Base-by-base conservation (phyloP, 2,113 vertebrate genomes). In the Nothoprocta pentlandii region DNA sequence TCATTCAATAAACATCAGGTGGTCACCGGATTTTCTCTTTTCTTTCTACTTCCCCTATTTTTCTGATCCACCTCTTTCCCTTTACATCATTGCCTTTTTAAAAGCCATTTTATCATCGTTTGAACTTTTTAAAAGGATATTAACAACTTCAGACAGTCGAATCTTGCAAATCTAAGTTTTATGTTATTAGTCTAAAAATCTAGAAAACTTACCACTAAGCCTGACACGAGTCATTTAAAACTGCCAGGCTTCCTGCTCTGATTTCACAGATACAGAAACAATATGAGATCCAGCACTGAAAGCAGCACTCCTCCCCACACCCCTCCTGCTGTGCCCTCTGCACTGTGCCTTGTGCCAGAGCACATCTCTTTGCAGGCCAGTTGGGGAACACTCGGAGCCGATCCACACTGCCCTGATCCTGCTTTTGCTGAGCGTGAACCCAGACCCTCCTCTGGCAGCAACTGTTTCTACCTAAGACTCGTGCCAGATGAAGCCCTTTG, bases 221-320 rank as follows among this genome's bases (percentile, higher is more conserved):
- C 0, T 0, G 36, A 85, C n/a, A 41, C 14, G 25, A 66, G 69
- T n/a, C 9, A 53, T 47, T 73, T 77, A 53, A 66, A 80, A 46
- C 36, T 63, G 36, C 25, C 22, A 63, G 25, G 17, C 5, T 62
- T 77, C 47, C 49, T 80, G n/a, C n/a, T 20, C 30, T 17, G 42
- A 80, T 36, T 47, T 54, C 53, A 61, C 32, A 82, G 4, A 67
- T 26, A 77, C 12, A 83, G 41, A 79, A 73, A 1, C 25, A 80
- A 7, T 5, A 49, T 9, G 68, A 0, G 1, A 16, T 32, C 16
- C 0, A 1, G 8, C 39, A 51, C 2, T 8, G 46, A 51, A 11
- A 61, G 9, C 62, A 62, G 41, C 0, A 0, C 10, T 32, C 54
- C 30, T 30, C 16, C 26, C 54, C n/a, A 21, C 0, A 1, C 10